phyloP scores from a whole-genome alignment of 2,888 invertebrate species.

The Drosophila incognita region DNA sequence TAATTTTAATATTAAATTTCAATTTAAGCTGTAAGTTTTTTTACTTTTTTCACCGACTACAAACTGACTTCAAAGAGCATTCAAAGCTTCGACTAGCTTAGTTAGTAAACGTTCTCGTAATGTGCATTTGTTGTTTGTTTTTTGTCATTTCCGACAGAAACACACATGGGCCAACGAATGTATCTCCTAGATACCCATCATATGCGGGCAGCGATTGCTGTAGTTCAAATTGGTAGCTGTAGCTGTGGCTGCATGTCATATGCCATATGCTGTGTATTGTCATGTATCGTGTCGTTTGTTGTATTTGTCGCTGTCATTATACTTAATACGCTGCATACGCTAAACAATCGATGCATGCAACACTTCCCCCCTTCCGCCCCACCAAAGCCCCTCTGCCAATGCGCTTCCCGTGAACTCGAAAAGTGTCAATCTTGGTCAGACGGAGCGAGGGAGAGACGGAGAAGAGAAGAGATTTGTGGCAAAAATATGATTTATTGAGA shows the following conservation, averaged over 20 bases:
- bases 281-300: conserved; percentile 44
- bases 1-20: neutral
- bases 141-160: conserved; percentile 30
- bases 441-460: neutral
- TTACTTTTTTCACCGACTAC: neutral
- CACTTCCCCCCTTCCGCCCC: neutral
- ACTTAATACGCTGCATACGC: conserved; percentile 42
- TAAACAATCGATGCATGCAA: conserved; percentile 40
- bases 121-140: conserved; percentile 23
- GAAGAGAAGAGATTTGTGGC: conserved; percentile 48
- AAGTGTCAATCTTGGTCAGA: conserved; percentile 67
- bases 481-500: conserved; percentile 70
- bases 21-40: neutral
- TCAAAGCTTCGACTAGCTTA: conserved; percentile 9
- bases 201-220: conserved; percentile 18
- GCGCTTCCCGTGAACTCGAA: conserved; percentile 8
- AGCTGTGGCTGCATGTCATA: conserved; percentile 25
- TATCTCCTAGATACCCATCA: conserved; percentile 11
- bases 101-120: neutral
- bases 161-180: conserved; percentile 8
- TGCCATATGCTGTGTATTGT: neutral
- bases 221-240: conserved; percentile 34
- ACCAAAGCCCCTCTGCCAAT: neutral
- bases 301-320: conserved; percentile 61
- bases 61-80: conserved; percentile 21